Percentiles rank a stretch among this genome's conserved stretches.
phyloP scores from a whole-genome alignment of 2,888 invertebrate genomes.

The Pyrrhopygopsis socrates region DNA sequence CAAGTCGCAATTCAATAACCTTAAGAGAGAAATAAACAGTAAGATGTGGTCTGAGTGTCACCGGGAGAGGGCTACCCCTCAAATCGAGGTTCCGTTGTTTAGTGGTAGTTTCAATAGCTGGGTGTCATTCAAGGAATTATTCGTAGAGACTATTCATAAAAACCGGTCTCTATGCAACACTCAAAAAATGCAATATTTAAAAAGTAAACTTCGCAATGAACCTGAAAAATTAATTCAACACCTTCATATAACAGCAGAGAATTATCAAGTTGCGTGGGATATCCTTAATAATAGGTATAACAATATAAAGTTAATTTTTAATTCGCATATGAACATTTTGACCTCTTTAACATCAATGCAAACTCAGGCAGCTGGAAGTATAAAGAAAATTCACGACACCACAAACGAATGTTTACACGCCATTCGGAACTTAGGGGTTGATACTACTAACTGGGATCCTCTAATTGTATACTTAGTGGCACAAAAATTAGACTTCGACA shows the following conservation, averaged over 20 bases:
- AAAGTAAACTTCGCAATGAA: not conserved
- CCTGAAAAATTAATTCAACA: not conserved
- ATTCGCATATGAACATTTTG: not conserved
- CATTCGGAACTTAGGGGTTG: not conserved
- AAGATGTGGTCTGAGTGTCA: conserved; percentile 5
- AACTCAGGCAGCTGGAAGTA: not conserved
- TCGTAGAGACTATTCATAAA: not conserved
- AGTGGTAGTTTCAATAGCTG: not conserved
- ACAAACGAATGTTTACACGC: not conserved
- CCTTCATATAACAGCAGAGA: not conserved
- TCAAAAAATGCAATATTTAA: not conserved
- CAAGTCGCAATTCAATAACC: not conserved
- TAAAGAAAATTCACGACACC: not conserved
- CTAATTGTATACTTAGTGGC: not conserved
- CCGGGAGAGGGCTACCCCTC: not conserved
- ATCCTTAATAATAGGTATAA: not conserved
- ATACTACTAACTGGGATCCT: not conserved
- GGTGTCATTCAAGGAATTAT: not conserved
- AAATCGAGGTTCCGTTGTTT: not conserved
- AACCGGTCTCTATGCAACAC: not conserved
- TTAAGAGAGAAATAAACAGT: not conserved
- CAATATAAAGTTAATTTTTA: not conserved
- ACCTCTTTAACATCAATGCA: not conserved
- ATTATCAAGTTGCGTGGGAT: not conserved
- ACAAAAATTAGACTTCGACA: not conserved